Percentiles rank a stretch among this genome's conserved stretches.
Conservation (phyloP, 2,113 vertebrate genomes). For the Nannospalax galili region DNA sequence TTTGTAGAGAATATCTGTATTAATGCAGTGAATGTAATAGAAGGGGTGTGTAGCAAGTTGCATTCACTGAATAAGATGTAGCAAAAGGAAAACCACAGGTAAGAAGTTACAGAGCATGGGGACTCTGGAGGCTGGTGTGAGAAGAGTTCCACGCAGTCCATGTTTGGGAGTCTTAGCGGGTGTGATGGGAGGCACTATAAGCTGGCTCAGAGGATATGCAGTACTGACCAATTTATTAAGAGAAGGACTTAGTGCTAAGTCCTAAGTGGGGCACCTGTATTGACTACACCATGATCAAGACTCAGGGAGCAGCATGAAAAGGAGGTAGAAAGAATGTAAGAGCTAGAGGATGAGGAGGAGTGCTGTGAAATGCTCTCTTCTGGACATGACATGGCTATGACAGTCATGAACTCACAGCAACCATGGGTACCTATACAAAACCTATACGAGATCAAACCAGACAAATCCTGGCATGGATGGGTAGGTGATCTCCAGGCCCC, state of each 20-base stretch:
- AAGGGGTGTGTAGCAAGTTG: neutral
- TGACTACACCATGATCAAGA: neutral
- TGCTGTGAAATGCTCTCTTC: neutral
- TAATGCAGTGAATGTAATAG: neutral
- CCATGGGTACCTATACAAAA: neutral
- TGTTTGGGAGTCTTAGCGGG: neutral
- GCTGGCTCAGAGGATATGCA: neutral
- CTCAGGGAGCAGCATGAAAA: neutral
- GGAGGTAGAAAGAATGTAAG: neutral
- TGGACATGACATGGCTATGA: neutral
- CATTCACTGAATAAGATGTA: neutral
- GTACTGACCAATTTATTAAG: neutral
- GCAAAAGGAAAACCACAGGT: neutral
- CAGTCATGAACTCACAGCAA: too few species aligned
- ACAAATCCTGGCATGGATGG: neutral
- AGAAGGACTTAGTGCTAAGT: neutral
- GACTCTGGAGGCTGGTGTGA: neutral
- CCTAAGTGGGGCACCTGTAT: neutral
- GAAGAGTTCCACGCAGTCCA: neutral
- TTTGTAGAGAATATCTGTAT: neutral
- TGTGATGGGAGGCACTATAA: neutral
- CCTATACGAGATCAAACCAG: neutral
- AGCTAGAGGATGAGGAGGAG: neutral
- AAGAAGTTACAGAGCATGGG: neutral
- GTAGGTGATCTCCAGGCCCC: too few species aligned